These are phyloP conservation scores for Alloscopus bannaensis DNA, from an alignment of 2,888 invertebrate species.

Conservation along the genomic window DNA sequence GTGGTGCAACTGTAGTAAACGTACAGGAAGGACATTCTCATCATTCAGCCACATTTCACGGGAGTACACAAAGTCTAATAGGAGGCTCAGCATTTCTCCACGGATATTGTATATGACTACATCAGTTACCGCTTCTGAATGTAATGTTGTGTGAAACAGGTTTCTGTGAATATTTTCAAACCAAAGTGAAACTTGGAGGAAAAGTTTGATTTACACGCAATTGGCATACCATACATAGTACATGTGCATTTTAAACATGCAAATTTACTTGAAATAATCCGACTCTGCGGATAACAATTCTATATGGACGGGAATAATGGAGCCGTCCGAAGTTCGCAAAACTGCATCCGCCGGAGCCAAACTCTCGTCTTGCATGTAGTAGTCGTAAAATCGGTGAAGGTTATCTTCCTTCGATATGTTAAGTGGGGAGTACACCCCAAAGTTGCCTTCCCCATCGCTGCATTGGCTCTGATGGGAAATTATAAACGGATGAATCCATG, in stretches of 20 bases:
- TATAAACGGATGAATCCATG: too few species aligned
- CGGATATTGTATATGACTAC: conserved; percentile 86
- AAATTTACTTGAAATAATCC: conserved; percentile 87
- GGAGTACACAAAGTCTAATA: conserved; percentile 91
- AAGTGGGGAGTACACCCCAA: background rate
- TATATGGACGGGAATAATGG: conserved; percentile 89
- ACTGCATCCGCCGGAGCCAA: conserved; percentile 81
- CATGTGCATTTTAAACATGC: too few species aligned
- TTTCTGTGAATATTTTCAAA: conserved; percentile 79
- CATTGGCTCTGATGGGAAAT: conserved; percentile 11
- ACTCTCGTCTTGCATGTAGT: conserved; percentile 25
- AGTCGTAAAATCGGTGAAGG: conserved; percentile 29
- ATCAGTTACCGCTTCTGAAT: conserved; percentile 82
- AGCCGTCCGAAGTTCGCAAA: conserved; percentile 87
- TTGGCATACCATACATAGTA: background rate
- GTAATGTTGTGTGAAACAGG: conserved; percentile 87
- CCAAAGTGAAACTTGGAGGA: background rate
- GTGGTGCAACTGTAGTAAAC: too few species aligned
- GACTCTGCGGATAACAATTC: conserved; percentile 92
- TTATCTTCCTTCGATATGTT: conserved; percentile 6
- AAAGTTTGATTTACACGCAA: background rate
- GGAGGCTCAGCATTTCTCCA: conserved; percentile 84
- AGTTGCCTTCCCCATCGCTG: conserved; percentile 32
- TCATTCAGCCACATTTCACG: conserved; percentile 85
- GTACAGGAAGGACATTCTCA: conserved; percentile 83